phyloP scores from a whole-genome alignment of 1,140 invertebrate species.

The Listronotus oregonensis region DNA sequence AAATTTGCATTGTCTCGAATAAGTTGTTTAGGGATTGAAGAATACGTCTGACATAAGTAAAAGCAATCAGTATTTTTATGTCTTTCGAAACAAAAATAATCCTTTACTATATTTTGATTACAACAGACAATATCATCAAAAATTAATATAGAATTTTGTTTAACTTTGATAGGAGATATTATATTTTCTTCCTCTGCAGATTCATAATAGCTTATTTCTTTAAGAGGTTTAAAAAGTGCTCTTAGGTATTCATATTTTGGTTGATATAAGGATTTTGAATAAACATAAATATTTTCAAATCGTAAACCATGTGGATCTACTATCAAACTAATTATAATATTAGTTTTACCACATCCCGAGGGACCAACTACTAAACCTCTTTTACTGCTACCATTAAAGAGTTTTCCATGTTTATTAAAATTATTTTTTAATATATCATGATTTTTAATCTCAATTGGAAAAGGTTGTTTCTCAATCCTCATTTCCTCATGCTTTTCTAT shows the following conservation, averaged over 20 bases:
- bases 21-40: too few relatives aligned
- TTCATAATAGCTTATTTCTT: conserved; percentile 42
- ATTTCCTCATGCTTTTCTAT: too few relatives aligned
- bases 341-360: conserved; percentile 54
- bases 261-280: conserved; percentile 51
- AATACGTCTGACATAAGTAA: too few relatives aligned
- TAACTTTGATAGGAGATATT: conserved; percentile 46
- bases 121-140: too few relatives aligned
- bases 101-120: too few relatives aligned
- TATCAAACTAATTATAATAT: conserved; percentile 48
- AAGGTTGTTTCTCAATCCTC: too few relatives aligned
- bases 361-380: conserved; percentile 46
- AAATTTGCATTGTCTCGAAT: too few relatives aligned
- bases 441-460: too few relatives aligned
- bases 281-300: conserved; percentile 55
- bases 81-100: too few relatives aligned
- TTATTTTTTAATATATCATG: neutral
- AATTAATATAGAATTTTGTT: too few relatives aligned
- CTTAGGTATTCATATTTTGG: conserved; percentile 52
- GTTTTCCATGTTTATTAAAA: neutral
- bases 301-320: conserved; percentile 45
- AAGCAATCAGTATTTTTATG: too few relatives aligned
- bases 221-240: conserved; percentile 43
- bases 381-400: neutral
- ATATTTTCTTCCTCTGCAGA: conserved; percentile 46